Base-by-base conservation (phyloP, 2,113 vertebrate genomes). In the Mandrillus leucophaeus region DNA sequence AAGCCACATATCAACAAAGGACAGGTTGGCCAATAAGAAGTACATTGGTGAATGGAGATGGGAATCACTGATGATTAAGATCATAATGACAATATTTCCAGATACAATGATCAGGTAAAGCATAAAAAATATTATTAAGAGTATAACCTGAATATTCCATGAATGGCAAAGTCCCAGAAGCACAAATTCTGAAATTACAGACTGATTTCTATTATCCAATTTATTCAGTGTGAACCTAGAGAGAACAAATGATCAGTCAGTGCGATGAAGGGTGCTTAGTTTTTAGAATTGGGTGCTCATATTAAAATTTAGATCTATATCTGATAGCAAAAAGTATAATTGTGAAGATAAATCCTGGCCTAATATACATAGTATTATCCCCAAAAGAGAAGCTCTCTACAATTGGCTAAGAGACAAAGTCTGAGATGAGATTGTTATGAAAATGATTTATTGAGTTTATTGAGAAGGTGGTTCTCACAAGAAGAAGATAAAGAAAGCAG, bases 191-290 rank as follows among this genome's bases (percentile, higher is more conserved):
- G 91, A 95, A n/a, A 95, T 84, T 11, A 8, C 3, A 57, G 96
- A 96, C 17, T 82, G 40, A 96, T 98, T 98, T 90, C 14, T 45
- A 94, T 25, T n/a, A 68, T 92, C 93, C 97, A 98, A 97, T 84
- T 59, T 13, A 48, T 11, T 68, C n/a, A 75, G 8, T 9, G 9
- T 16, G 35, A 70, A 70, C 32, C 87, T 96, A 89, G 50, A 89
- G 18, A 85, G 25, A 84, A 88, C 3, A 72, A 14, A 73, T 81
- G 45, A 10, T 25, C 14, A 61, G 8, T 95, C 70, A 95, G 8
- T 91, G 32, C 2, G 8, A n/a, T 72, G 17, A 55, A 79, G 4
- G 7, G 1, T 22, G 16, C 2, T 50, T 81, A 40, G 79, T 22
- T 88, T 91, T 40, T 57, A 73, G 27, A 66, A 25, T 94, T 94